Percentiles rank a stretch among this genome's conserved stretches.
phyloP scores from a whole-genome alignment of 1,140 invertebrate genomes.

The honey bee (Apis mellifera) region Amel_HAv3.1 CM009943.2:6116501-6117000 shows the following conservation, averaged over 20 bases:
- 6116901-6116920: constrained; percentile 13
- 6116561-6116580: too few relatives aligned
- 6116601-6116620: background rate
- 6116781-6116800: background rate
- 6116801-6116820: background rate
- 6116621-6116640: constrained; percentile 23
- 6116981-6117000: background rate
- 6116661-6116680: too few relatives aligned
- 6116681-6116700: too few relatives aligned
- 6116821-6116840: background rate
- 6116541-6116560: too few relatives aligned
- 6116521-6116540: too few relatives aligned
- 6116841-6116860: background rate
- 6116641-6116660: too few relatives aligned
- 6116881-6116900: constrained; percentile 5
- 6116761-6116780: constrained; percentile 1
- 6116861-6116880: background rate
- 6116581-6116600: background rate
- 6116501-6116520: too few relatives aligned
- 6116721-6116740: background rate
- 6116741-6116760: background rate
- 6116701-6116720: too few relatives aligned
- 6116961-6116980: constrained; percentile 4
- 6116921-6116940: background rate
- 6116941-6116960: background rate